These are phyloP conservation scores for Eurystomus glaucurus DNA, from an alignment of 2,797 vertebrate species.

Conservation along the genomic window DNA sequence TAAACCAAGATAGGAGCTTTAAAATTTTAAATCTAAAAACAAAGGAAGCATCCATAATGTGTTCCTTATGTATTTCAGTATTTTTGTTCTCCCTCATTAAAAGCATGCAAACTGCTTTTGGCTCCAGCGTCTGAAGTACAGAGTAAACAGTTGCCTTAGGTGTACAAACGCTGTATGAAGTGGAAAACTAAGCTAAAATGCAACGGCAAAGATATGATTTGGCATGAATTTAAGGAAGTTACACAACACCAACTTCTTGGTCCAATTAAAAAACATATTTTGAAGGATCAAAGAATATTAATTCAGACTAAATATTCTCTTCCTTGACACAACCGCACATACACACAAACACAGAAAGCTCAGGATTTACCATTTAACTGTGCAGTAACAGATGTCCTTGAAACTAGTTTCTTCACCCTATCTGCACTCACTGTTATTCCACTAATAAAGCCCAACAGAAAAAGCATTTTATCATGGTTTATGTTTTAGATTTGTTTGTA, in stretches of 20 bases:
- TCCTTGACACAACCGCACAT: neutral
- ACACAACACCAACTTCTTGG: neutral
- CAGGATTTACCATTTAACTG: neutral
- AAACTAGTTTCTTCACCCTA: neutral
- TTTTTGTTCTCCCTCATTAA: neutral
- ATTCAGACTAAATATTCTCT: slow-evolving; percentile 7
- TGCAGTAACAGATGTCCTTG: neutral
- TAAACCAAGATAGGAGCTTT: neutral
- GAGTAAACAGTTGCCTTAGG: neutral
- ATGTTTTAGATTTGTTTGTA: slow-evolving; percentile 29
- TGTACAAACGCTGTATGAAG: neutral
- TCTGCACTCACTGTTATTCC: neutral
- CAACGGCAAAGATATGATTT: neutral
- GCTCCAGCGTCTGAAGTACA: neutral
- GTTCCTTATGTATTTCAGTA: neutral
- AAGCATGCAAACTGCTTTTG: neutral
- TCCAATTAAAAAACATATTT: neutral
- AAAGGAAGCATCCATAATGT: neutral
- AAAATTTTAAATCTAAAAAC: neutral
- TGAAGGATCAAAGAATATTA: neutral
- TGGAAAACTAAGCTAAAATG: neutral
- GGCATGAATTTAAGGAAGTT: neutral
- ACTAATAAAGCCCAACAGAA: slow-evolving; percentile 14
- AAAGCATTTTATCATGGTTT: neutral
- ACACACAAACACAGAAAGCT: neutral